Conservation (phyloP, 2,113 vertebrate genomes). For the Oryzias melastigma region DNA sequence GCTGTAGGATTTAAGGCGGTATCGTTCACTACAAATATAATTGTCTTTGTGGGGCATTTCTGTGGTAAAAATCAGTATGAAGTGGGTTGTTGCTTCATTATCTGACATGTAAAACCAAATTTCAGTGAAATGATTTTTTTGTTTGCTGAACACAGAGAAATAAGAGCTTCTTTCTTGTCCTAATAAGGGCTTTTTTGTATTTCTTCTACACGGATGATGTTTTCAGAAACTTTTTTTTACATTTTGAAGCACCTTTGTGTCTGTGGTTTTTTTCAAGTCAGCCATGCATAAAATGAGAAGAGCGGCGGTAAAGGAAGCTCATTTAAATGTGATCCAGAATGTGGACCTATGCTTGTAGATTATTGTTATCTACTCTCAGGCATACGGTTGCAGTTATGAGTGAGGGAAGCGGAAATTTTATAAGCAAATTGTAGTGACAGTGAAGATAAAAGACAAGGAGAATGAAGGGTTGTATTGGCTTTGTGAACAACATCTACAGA, state of each 20-base stretch:
- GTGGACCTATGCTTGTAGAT: background rate
- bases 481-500: no score
- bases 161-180: no score
- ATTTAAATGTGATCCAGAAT: constrained; percentile 4
- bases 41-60: no score
- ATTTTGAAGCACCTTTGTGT: background rate
- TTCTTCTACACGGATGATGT: background rate
- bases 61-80: no score
- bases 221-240: background rate
- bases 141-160: no score
- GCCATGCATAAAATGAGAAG: constrained; percentile 12
- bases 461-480: no score
- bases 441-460: background rate
- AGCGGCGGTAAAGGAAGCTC: background rate
- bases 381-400: constrained; percentile 10
- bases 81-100: no score
- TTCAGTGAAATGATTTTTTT: no score
- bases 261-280: constrained; percentile 8
- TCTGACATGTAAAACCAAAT: no score
- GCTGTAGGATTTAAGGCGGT: no score
- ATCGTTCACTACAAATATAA: no score
- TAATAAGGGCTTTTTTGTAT: background rate
- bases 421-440: constrained; percentile 3
- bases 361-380: background rate
- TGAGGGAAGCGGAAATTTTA: constrained; percentile 15